Conservation (phyloP, 2,113 vertebrate species). For the Menidia beryllina region DNA sequence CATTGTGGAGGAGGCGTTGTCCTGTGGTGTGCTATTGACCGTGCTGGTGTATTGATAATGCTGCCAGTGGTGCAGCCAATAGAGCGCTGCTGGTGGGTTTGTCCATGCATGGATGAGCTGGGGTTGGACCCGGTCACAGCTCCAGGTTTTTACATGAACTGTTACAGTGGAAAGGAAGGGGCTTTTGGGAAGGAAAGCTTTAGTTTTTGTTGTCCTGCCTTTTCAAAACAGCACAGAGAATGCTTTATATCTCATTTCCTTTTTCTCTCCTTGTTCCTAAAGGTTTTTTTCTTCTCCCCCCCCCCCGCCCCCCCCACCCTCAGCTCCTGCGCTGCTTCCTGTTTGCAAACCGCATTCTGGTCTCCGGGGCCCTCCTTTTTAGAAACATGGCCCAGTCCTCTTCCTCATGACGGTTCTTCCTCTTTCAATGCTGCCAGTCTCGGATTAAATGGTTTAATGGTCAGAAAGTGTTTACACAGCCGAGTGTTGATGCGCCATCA, state of each 20-base stretch:
- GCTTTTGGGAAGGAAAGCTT: conserved; percentile 13
- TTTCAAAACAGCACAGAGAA: conserved; percentile 17
- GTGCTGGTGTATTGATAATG: conserved; percentile 48
- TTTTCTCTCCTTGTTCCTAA: conserved; percentile 5
- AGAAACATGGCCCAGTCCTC: conserved; percentile 5
- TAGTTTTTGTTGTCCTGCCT: conserved; percentile 35
- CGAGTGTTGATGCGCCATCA: conserved; percentile 4
- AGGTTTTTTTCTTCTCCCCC: conserved; percentile 3
- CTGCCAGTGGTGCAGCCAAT: conserved; percentile 30
- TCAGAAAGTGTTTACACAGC: no score
- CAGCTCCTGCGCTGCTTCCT: conserved; percentile 41
- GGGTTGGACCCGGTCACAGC: conserved; percentile 29
- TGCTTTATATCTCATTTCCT: conserved; percentile 14
- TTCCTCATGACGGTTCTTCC: conserved; percentile 35
- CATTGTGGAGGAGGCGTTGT: not conserved
- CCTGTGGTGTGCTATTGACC: conserved; percentile 45
- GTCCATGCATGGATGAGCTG: conserved; percentile 9
- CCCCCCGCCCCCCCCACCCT: not conserved
- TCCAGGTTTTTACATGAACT: conserved; percentile 48
- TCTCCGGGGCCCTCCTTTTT: conserved; percentile 26
- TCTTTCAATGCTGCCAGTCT: conserved; percentile 6
- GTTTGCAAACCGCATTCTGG: conserved; percentile 41
- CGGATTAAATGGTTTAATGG: no score
- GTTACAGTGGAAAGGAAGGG: conserved; percentile 68
- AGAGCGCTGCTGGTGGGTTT: conserved; percentile 21